Conservation (phyloP, 2,797 vertebrate species). For the Molossus alvarezi region DNA sequence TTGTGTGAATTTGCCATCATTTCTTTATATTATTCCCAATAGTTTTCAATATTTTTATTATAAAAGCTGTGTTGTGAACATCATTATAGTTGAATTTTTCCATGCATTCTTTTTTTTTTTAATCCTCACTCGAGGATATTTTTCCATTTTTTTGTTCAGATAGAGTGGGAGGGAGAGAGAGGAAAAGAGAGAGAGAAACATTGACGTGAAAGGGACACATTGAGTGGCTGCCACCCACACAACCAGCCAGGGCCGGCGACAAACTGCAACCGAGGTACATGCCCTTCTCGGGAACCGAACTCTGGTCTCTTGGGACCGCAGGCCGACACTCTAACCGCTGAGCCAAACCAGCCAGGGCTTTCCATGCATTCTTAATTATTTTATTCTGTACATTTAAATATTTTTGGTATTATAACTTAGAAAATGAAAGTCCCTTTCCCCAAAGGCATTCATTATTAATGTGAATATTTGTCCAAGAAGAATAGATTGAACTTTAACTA, state of each 20-base stretch:
- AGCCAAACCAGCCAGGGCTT: background rate
- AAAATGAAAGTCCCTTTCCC: slow-evolving; percentile 38
- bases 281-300: no score
- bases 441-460: background rate
- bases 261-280: no score
- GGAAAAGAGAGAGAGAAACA: no score
- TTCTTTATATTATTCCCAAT: background rate
- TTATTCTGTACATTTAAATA: slow-evolving; percentile 39
- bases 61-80: slow-evolving; percentile 1
- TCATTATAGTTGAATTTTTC: slow-evolving; percentile 10
- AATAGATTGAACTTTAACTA: background rate
- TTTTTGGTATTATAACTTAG: slow-evolving; percentile 52
- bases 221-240: no score
- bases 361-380: slow-evolving; percentile 17
- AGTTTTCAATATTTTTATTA: slow-evolving; percentile 16
- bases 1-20: slow-evolving; percentile 54
- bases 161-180: no score
- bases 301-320: no score
- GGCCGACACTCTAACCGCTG: no score
- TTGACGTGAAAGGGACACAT: no score
- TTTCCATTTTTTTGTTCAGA: no score
- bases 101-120: background rate
- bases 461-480: slow-evolving; percentile 29
- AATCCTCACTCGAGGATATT: no score
- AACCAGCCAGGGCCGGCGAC: no score